Percentiles rank a stretch among this genome's conserved stretches.
Conservation (phyloP, 2,797 vertebrate genomes). For the Myotis pilosus region DNA sequence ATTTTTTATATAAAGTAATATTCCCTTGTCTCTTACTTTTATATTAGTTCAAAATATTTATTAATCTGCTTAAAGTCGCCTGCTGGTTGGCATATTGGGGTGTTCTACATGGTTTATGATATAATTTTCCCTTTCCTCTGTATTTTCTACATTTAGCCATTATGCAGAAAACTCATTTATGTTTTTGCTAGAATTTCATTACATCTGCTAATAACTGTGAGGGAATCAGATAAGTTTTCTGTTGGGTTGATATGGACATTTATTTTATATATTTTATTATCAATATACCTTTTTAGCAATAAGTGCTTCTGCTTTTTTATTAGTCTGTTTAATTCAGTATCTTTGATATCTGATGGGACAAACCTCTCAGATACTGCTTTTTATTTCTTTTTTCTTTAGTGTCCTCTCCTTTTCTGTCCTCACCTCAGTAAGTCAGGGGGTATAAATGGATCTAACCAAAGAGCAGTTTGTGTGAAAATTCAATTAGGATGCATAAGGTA, state of each 20-base stretch:
- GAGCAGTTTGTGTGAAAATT: neutral
- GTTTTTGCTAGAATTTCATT: slow-evolving; percentile 9
- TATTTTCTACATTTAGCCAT: neutral
- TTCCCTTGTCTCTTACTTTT: neutral
- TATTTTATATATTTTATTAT: neutral
- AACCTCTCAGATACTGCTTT: neutral
- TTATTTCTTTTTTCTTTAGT: neutral
- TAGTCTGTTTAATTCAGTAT: neutral
- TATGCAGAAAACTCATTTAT: neutral
- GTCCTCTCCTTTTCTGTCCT: neutral
- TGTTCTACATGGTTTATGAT: neutral
- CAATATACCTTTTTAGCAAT: neutral
- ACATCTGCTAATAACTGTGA: neutral
- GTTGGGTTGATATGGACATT: neutral
- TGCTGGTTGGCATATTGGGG: neutral
- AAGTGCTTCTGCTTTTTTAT: neutral
- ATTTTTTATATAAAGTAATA: neutral
- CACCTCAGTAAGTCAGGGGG: accelerated
- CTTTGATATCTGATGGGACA: neutral
- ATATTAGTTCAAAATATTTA: slow-evolving; percentile 59
- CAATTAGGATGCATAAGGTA: neutral
- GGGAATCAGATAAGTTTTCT: neutral
- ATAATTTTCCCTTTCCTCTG: neutral
- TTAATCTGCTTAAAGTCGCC: slow-evolving; percentile 27
- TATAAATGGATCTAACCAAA: neutral